Base-by-base conservation (phyloP, 1,140 invertebrate species). In the Leptinotarsa texana region DNA sequence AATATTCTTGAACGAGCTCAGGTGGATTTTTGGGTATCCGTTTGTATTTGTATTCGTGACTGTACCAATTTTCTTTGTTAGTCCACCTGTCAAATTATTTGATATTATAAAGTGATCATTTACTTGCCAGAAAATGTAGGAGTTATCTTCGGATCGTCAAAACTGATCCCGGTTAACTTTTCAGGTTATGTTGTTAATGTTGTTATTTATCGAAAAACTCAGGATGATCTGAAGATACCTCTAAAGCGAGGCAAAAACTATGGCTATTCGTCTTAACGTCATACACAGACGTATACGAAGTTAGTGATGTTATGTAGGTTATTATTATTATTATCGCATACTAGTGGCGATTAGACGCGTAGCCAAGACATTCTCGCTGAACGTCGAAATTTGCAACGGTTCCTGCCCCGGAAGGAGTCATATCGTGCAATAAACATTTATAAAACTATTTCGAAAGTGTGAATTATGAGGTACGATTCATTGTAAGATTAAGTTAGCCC, bases 301-400 rank as follows among this genome's bases (percentile, higher is more conserved):
- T 81, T 81, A 82, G 81, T 82, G 81, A 82, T 81, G 81, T 80
- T 82, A 81, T 77, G 61, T 76, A 79, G 80, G 79, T 79, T 82
- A 81, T 81, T 78, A 80, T 80, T 77, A 82, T 77, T 80, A 77
- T 77, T 81, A 76, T 78, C 73, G 73, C 75, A 74, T 80, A 81
- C 80, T 73, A 77, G 76, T 74, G 75, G 75, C 63, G 49, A 66
- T 61, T 61, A 65, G 73, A 22, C 63, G 73, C 69, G 73, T 27
- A 49, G 71, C 51, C 15, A 42, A 57, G 51, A 57, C 51, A 15
- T 57, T 15, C 51, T 57, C 51, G 51, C 51, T 57, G 51, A 57
- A 18, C 51, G 6, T 42, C 33, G 3, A 42, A 42, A 42, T 8
- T 42, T 11, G 33, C 33, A 42, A 42, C 33, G 33, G 33, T 42